Percentiles rank a stretch among this genome's conserved stretches.
These are phyloP conservation scores for Otolemur garnettii DNA, from an alignment of 2,113 vertebrate genomes.

Conservation along the genomic window DNA sequence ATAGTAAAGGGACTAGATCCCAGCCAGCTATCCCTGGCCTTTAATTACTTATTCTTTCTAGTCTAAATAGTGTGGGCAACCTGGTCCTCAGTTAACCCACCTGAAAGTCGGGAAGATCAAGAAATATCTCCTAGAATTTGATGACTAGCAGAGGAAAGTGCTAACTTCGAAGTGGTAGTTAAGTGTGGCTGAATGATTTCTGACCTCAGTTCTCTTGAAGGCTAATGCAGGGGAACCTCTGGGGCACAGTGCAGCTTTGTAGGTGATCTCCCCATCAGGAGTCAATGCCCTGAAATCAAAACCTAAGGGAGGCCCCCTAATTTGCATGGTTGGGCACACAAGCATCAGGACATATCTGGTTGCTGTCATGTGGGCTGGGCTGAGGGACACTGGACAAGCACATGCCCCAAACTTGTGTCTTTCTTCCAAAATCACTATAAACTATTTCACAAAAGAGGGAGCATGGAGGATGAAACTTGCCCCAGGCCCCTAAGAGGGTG, in stretches of 20 bases:
- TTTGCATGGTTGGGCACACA: background rate
- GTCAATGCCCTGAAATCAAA: background rate
- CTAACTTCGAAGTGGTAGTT: background rate
- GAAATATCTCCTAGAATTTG: background rate
- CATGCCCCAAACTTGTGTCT: background rate
- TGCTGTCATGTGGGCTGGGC: background rate
- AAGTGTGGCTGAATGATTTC: background rate
- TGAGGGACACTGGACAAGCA: background rate
- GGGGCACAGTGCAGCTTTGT: background rate
- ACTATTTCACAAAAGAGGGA: background rate
- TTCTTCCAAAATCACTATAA: background rate
- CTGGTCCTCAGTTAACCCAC: background rate
- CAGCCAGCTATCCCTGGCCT: background rate
- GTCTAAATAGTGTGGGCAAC: background rate
- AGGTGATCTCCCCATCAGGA: background rate
- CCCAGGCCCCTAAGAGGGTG: background rate
- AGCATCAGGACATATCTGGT: background rate
- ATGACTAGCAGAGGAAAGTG: background rate
- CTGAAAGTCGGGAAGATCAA: background rate
- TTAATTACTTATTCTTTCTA: background rate
- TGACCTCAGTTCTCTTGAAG: background rate
- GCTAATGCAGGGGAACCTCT: background rate
- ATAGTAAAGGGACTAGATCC: background rate
- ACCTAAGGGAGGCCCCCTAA: no score
- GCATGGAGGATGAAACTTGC: background rate